These are phyloP conservation scores for Panulirus ornatus DNA, from an alignment of 1,140 invertebrate species.

Conservation along the genomic window DNA sequence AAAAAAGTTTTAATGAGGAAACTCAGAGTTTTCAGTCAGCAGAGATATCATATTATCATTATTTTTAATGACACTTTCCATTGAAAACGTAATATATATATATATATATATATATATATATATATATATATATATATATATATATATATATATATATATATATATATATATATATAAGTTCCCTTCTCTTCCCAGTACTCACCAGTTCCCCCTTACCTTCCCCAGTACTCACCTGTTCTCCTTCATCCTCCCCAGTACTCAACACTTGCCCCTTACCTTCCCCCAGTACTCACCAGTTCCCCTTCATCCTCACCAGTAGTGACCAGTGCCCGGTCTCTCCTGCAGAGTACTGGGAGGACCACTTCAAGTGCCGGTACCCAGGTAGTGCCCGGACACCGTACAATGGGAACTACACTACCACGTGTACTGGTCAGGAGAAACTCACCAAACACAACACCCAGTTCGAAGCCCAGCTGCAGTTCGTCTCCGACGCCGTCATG, in stretches of 20 bases:
- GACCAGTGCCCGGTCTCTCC: constrained; percentile 75
- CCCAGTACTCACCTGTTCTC: background rate
- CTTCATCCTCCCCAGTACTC: constrained; percentile 74
- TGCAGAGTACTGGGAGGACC: constrained; percentile 96
- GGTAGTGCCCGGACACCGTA: constrained; percentile 89
- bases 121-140: too few relatives aligned
- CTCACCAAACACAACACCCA: constrained; percentile 87
- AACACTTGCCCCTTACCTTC: constrained; percentile 17
- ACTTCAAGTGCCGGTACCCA: constrained; percentile 90
- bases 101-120: too few relatives aligned
- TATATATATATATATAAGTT: too few relatives aligned
- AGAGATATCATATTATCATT: too few relatives aligned
- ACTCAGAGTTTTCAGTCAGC: too few relatives aligned
- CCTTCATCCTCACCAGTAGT: constrained; percentile 49
- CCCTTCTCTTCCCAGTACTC: too few relatives aligned
- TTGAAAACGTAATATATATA: too few relatives aligned
- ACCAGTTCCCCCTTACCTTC: background rate
- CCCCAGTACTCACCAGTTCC: background rate
- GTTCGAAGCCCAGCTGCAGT: constrained; percentile 94
- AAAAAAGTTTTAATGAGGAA: too few relatives aligned
- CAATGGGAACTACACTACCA: constrained; percentile 84
- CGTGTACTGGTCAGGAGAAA: constrained; percentile 86
- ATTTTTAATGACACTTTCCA: too few relatives aligned
- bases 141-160: too few relatives aligned
- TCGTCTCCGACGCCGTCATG: constrained; percentile 94